Evolutionary conservation across 2,888 invertebrate species (phyloP).

Genomic region (Halictus quadricinctus): DNA sequence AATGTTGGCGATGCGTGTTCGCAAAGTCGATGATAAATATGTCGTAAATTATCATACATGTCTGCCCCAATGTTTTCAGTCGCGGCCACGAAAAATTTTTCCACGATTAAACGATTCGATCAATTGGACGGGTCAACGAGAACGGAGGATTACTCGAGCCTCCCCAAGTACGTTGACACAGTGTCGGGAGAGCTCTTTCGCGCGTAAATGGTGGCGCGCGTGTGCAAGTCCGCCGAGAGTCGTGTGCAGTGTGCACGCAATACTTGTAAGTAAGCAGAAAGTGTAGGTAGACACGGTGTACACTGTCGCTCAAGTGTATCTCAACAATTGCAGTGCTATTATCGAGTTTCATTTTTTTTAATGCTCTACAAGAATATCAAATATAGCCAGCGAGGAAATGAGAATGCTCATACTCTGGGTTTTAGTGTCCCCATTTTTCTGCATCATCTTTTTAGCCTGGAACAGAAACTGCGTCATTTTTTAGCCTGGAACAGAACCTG

Average conservation of each 20-base stretch:
- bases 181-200: slow-evolving; percentile 36
- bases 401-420: no score
- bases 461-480: no score
- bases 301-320: background rate
- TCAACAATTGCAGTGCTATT: background rate
- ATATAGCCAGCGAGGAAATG: background rate
- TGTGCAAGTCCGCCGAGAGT: background rate
- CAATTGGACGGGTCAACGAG: slow-evolving; percentile 66
- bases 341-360: background rate
- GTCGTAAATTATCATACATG: background rate
- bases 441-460: no score
- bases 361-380: background rate
- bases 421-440: no score
- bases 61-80: slow-evolving; percentile 27
- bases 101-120: slow-evolving; percentile 67
- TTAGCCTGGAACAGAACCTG: no score
- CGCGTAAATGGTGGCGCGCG: slow-evolving; percentile 1
- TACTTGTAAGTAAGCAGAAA: background rate
- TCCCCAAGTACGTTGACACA: slow-evolving; percentile 57
- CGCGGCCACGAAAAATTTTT: slow-evolving; percentile 59
- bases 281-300: background rate
- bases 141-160: slow-evolving; percentile 62
- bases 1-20: background rate
- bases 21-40: background rate
- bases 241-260: background rate